Conservation (phyloP, 2,888 invertebrate species). For the Drosophila nr. medialis region DNA sequence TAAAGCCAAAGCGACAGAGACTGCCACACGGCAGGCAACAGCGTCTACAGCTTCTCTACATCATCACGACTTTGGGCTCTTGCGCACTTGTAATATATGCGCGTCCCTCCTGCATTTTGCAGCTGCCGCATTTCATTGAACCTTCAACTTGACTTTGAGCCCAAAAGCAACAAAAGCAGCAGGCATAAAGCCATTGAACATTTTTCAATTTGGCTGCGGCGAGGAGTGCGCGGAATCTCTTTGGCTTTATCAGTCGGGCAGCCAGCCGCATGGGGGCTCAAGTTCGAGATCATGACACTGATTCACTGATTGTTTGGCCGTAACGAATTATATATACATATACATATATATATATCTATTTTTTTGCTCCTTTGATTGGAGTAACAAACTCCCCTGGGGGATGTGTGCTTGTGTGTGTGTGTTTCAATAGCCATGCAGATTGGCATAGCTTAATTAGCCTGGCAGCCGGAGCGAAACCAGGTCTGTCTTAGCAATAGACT, state of each 20-base stretch:
- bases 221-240: conserved; percentile 19
- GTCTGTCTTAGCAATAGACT: conserved; percentile 37
- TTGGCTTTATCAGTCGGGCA: conserved; percentile 43
- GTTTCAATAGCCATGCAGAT: conserved; percentile 59
- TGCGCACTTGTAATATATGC: conserved; percentile 73
- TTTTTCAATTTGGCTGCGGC: conserved; percentile 69
- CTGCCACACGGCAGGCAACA: conserved; percentile 24
- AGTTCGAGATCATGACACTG: conserved; percentile 82
- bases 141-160: conserved; percentile 83
- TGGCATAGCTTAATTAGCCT: conserved; percentile 76
- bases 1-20: conserved; percentile 8
- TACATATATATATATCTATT: not conserved
- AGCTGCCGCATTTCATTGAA: conserved; percentile 78
- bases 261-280: conserved; percentile 58
- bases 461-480: conserved; percentile 48
- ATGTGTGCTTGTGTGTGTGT: conserved; percentile 14
- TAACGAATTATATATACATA: conserved; percentile 25
- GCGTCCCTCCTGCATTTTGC: conserved; percentile 51
- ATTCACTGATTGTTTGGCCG: conserved; percentile 61
- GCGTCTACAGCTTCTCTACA: conserved; percentile 50
- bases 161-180: conserved; percentile 36
- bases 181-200: conserved; percentile 52
- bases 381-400: conserved; percentile 30
- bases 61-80: conserved; percentile 73
- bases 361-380: conserved; percentile 56